These are phyloP conservation scores for Elmis aenea DNA, from an alignment of 2,888 invertebrate species.

Conservation along the genomic window DNA sequence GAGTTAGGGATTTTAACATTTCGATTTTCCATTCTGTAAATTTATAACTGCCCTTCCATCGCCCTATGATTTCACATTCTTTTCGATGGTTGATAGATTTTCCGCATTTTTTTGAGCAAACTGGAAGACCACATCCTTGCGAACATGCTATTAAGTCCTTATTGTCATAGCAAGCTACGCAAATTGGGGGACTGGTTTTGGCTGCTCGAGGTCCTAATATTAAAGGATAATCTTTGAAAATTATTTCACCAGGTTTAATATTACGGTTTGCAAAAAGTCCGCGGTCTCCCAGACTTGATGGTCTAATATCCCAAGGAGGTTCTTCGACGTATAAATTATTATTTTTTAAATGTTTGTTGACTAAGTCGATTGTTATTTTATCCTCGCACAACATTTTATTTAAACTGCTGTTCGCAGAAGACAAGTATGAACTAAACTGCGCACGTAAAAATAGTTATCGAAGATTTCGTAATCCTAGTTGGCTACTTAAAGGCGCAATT, in stretches of 20 bases:
- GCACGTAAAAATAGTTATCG: too few species aligned
- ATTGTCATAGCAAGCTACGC: conserved; percentile 59
- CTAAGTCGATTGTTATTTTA: conserved; percentile 4
- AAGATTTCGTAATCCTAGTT: too few species aligned
- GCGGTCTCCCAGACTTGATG: conserved; percentile 62
- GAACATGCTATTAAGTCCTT: conserved; percentile 50
- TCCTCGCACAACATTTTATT: too few species aligned
- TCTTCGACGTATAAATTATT: conserved; percentile 23
- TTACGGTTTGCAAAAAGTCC: conserved; percentile 67
- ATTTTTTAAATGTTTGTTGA: conserved; percentile 9
- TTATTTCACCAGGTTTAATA: conserved; percentile 61
- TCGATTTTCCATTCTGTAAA: conserved; percentile 43
- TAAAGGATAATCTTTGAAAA: conserved; percentile 67
- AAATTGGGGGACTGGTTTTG: conserved; percentile 52
- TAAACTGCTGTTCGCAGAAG: too few species aligned
- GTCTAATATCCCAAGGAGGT: conserved; percentile 56
- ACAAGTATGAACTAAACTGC: too few species aligned
- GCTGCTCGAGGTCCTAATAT: conserved; percentile 64
- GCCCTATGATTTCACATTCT: conserved; percentile 61
- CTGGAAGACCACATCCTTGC: conserved; percentile 61
- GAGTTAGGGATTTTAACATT: conserved; percentile 44
- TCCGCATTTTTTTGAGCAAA: conserved; percentile 64
- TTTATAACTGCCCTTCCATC: conserved; percentile 49
- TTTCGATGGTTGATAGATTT: conserved; percentile 52
- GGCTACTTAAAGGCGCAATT: too few species aligned